Conservation (phyloP, 2,797 vertebrate genomes). For the Dermochelys coriacea region DNA sequence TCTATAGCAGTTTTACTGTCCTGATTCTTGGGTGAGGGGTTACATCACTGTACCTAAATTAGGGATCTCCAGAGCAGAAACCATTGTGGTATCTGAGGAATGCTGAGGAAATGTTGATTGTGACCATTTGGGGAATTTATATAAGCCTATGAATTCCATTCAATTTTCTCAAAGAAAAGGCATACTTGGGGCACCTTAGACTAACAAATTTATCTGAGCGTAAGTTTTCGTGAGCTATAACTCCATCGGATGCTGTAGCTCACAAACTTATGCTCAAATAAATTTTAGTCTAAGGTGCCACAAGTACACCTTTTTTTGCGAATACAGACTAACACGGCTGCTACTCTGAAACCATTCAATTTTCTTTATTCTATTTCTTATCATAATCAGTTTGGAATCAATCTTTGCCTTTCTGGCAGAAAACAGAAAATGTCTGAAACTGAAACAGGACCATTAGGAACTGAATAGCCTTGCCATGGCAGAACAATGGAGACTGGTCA, state of each 20-base stretch:
- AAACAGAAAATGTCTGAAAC: not conserved
- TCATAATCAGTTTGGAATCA: not conserved
- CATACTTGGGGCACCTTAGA: too few species aligned
- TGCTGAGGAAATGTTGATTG: not conserved
- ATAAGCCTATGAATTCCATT: not conserved
- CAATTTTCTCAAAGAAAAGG: not conserved
- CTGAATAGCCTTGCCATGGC: not conserved
- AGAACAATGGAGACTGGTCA: not conserved
- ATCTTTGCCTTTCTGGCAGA: not conserved
- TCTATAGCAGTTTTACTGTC: not conserved
- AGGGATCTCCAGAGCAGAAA: not conserved
- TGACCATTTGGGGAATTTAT: fast-evolving
- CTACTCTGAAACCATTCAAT: too few species aligned
- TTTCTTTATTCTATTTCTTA: not conserved
- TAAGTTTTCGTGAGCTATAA: too few species aligned
- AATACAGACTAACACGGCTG: too few species aligned
- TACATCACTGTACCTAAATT: not conserved
- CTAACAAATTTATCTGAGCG: too few species aligned
- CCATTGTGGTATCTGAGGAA: not conserved
- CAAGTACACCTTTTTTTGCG: too few species aligned
- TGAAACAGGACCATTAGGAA: not conserved
- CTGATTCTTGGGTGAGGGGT: not conserved
- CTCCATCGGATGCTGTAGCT: too few species aligned
- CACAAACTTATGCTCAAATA: too few species aligned
- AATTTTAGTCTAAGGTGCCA: too few species aligned